Evolutionary conservation across 2,113 vertebrate genomes (phyloP).

Genomic region (Anolis carolinensis): DNA sequence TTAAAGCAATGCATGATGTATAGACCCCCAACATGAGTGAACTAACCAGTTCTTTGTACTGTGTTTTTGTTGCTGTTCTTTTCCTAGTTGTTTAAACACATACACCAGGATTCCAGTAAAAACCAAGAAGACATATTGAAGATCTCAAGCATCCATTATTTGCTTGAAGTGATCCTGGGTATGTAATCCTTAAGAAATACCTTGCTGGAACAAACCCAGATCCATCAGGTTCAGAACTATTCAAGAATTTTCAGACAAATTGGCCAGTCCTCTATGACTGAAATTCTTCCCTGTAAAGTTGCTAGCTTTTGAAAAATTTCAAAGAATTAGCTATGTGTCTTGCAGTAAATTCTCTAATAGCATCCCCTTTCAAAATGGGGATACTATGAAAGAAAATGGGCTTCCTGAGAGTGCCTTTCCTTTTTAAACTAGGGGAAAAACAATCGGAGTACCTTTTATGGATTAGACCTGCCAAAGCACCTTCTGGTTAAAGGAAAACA

Average conservation of each 20-base stretch:
- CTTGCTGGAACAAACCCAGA: no score
- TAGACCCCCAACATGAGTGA: neutral
- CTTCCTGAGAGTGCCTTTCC: constrained; percentile 25
- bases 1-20: neutral
- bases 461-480: constrained; percentile 59
- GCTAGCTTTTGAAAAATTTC: no score
- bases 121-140: neutral
- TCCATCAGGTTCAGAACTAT: neutral
- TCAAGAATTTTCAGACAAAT: neutral
- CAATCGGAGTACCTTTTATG: constrained; percentile 54
- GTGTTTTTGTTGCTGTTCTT: neutral
- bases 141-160: neutral
- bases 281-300: neutral
- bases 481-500: constrained; percentile 59
- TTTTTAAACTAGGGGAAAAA: constrained; percentile 40
- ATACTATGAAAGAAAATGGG: neutral
- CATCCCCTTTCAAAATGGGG: neutral
- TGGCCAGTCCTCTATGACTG: neutral
- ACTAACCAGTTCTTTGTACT: neutral
- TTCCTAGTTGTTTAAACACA: neutral
- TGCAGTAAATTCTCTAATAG: neutral
- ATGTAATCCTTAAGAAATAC: neutral
- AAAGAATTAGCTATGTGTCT: no score
- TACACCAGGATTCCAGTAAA: neutral
- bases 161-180: neutral